These are phyloP conservation scores for Silvanus unidentatus DNA, from an alignment of 2,888 invertebrate genomes.

Conservation along the genomic window DNA sequence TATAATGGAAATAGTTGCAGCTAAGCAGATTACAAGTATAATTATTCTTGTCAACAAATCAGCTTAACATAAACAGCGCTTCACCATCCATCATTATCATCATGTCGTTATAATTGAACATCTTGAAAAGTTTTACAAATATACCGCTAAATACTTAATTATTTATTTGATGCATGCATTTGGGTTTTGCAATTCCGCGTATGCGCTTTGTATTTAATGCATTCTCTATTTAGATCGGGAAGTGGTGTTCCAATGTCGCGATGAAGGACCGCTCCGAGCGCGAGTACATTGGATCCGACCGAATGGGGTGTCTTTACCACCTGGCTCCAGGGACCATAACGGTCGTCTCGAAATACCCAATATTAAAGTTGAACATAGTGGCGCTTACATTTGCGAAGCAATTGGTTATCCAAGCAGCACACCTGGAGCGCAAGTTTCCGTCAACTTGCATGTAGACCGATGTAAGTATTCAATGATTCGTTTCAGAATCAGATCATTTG, in stretches of 20 bases:
- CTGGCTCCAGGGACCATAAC: slow-evolving; percentile 64
- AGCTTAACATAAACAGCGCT: too few relatives aligned
- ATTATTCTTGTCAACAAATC: too few relatives aligned
- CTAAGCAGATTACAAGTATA: too few relatives aligned
- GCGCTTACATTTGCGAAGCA: slow-evolving; percentile 81
- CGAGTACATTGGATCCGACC: slow-evolving; percentile 70
- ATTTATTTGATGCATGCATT: too few relatives aligned
- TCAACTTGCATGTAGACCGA: slow-evolving; percentile 66
- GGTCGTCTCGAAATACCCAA: slow-evolving; percentile 84
- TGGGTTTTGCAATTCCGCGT: too few relatives aligned
- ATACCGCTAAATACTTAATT: too few relatives aligned
- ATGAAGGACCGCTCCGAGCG: slow-evolving; percentile 75
- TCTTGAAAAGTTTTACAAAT: too few relatives aligned
- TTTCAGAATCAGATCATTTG: background rate
- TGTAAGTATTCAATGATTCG: slow-evolving; percentile 66
- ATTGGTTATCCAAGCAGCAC: slow-evolving; percentile 56
- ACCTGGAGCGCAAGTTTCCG: slow-evolving; percentile 62
- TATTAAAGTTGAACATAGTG: slow-evolving; percentile 68
- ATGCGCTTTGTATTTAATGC: too few relatives aligned
- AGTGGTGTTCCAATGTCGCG: slow-evolving; percentile 89
- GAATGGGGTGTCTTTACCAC: slow-evolving; percentile 66
- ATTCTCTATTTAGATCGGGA: slow-evolving; percentile 63
- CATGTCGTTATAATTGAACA: too few relatives aligned
- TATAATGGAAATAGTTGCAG: too few relatives aligned
- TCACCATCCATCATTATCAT: too few relatives aligned